Conservation (phyloP, 2,797 vertebrate species). For the Gymnodraco acuticeps region DNA sequence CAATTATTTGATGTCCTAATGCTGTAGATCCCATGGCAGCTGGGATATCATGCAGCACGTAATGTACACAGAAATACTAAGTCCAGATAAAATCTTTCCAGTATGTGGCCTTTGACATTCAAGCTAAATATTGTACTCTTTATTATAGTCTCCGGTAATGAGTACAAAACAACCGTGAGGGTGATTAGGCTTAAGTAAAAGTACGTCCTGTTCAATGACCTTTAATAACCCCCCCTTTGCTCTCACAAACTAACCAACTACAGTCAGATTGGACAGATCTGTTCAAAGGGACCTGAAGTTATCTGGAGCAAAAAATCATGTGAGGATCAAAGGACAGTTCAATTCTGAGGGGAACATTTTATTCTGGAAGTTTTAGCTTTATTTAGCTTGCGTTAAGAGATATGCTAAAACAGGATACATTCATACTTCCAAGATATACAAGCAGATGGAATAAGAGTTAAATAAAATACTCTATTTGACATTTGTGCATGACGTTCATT, state of each 20-base stretch:
- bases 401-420: background rate
- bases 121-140: conserved; percentile 2
- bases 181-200: background rate
- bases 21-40: background rate
- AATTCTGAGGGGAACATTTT: background rate
- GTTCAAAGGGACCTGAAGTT: conserved; percentile 19
- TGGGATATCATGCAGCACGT: conserved; percentile 1
- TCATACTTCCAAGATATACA: background rate
- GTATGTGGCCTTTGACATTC: background rate
- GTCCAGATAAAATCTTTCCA: too few relatives aligned
- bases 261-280: conserved; percentile 8
- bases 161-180: conserved; percentile 12
- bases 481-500: background rate
- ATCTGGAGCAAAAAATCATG: conserved; percentile 25
- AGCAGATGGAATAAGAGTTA: background rate
- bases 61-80: conserved; percentile 1
- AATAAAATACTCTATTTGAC: background rate
- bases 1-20: background rate
- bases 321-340: conserved; percentile 29
- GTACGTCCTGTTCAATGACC: conserved; percentile 21
- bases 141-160: conserved; percentile 21
- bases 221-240: conserved; percentile 27
- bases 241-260: conserved; percentile 20
- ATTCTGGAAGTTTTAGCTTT: background rate
- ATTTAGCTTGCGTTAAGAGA: background rate